phyloP scores from a whole-genome alignment of 2,797 vertebrate species.

The Hydrolagus colliei region DNA sequence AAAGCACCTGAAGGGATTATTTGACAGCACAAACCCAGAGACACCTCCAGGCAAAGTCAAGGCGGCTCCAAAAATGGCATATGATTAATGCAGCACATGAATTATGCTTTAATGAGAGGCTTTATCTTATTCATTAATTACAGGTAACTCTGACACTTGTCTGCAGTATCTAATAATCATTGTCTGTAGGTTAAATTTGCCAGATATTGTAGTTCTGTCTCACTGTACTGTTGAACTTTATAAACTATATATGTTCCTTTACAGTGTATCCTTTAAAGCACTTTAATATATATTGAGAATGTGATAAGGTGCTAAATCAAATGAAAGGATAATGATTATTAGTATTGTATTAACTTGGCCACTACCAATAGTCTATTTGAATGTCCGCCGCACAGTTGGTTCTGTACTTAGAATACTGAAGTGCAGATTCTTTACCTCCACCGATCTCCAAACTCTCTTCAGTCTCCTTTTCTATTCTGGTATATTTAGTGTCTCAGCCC shows the following conservation, averaged over 20 bases:
- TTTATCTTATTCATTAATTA: slow-evolving; percentile 20
- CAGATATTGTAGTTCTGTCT: not conserved
- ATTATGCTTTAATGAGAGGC: slow-evolving; percentile 14
- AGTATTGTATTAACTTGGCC: not conserved
- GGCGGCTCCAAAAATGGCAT: not conserved
- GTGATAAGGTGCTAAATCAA: no score
- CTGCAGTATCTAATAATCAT: slow-evolving; percentile 7
- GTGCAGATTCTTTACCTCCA: no score
- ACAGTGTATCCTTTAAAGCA: no score
- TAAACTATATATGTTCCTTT: not conserved
- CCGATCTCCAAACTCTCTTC: no score
- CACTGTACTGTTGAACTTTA: not conserved
- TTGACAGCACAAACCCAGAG: slow-evolving; percentile 13
- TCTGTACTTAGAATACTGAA: no score
- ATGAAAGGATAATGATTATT: no score
- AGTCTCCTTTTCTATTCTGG: no score
- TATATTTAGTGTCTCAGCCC: no score
- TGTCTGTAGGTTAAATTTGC: not conserved
- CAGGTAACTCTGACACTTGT: not conserved
- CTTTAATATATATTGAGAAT: no score
- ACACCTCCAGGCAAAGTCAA: not conserved
- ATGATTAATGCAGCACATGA: not conserved
- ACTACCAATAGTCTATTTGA: no score
- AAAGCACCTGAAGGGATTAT: not conserved
- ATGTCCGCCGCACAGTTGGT: not conserved